phyloP scores from a whole-genome alignment of 1,140 invertebrate genomes.

The Drosophila kurseongensis region DNA sequence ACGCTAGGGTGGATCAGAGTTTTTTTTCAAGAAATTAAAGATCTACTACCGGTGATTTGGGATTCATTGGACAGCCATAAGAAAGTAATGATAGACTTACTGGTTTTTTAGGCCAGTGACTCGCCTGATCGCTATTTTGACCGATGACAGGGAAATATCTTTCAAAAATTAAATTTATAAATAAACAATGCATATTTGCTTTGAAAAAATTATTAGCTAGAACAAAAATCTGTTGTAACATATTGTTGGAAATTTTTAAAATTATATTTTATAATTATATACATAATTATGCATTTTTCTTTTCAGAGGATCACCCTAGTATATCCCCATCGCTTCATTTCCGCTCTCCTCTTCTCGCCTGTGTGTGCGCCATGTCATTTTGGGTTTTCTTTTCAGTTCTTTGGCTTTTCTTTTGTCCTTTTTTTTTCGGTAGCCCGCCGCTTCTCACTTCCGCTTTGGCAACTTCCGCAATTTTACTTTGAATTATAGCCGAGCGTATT shows the following conservation, averaged over 20 bases:
- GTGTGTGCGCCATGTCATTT: slow-evolving; percentile 53
- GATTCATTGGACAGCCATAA: not conserved
- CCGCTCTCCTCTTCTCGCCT: slow-evolving; percentile 7
- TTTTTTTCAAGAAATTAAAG: not conserved
- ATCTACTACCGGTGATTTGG: no score
- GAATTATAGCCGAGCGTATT: slow-evolving; percentile 83
- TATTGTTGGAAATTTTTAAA: no score
- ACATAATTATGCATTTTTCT: not conserved
- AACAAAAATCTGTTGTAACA: no score
- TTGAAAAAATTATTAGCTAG: no score
- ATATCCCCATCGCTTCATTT: slow-evolving; percentile 4
- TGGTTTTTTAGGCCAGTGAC: not conserved
- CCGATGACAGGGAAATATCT: no score
- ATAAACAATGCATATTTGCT: no score
- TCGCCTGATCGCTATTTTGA: no score
- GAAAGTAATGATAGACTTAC: no score
- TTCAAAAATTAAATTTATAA: no score
- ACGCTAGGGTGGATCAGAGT: slow-evolving; percentile 15
- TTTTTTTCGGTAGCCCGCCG: slow-evolving; percentile 55
- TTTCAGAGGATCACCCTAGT: slow-evolving; percentile 2
- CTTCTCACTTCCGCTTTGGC: slow-evolving; percentile 83
- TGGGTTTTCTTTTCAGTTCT: slow-evolving; percentile 47
- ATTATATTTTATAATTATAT: no score
- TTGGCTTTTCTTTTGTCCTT: slow-evolving; percentile 38
- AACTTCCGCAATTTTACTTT: slow-evolving; percentile 83